Base-by-base conservation (phyloP, 2,888 invertebrate genomes). In the Leptura quadrifasciata region DNA sequence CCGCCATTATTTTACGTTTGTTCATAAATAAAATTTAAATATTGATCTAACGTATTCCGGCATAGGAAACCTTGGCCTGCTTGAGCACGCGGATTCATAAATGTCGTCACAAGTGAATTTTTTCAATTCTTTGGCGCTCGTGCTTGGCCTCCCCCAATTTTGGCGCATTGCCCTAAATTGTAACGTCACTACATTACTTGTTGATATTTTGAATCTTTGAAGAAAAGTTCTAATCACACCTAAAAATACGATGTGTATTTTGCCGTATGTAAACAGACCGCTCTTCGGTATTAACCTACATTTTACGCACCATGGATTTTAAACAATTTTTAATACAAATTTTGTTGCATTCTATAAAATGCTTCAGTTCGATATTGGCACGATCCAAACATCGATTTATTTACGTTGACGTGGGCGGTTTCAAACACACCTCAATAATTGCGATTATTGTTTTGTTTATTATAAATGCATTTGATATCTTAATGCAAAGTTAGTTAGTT, bases 291-390 rank as follows among this genome's bases (percentile, higher is more conserved):
- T 58, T 77, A 77, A 78, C 78, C 80, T 69, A 80, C 58, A 76
- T 81, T 76, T 81, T 79, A 71, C 74, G 78, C 76, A 54, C 72
- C 74, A 72, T 61, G 58, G 75, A 65, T 79, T 83, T 79, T 31
- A 39, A 67, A 70, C 57, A 71, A 73, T 79, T 76, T 77, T 76
- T 72, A 73, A 79, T 74, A 76, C 71, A 60, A 74, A 71, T 64
- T 73, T 69, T 76, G 52, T 71, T 35, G 54, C 58, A 58, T 61
- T 60, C 64, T 24, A 73, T 58, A 39, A 31, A 69, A 70, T 24
- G 31, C 20, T 31, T 57, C 31, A 69, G 58, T 69, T 69, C 31
- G 20, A 58, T 69, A 58, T 69, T 39, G 18, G 39, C 69, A 21
- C 69, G 35, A 39, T 15, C n/a, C n/a, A n/a, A 39, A 17, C 8